Evolutionary conservation across 2,888 invertebrate genomes (phyloP).

Genomic region (Byasa hedistus): DNA sequence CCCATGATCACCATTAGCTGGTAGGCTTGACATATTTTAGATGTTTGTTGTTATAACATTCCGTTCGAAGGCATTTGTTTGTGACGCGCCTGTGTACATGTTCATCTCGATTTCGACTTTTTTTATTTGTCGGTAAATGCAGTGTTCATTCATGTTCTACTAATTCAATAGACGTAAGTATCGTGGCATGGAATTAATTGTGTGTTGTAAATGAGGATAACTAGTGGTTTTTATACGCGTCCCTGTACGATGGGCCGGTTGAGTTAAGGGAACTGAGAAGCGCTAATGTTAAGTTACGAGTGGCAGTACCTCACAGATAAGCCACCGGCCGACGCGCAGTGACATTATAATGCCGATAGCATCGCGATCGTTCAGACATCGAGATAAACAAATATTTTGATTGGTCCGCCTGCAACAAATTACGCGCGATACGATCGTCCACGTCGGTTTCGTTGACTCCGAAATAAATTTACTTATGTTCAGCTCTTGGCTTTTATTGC

Average conservation of each 20-base stretch:
- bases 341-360: conserved; percentile 60
- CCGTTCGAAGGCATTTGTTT: conserved; percentile 39
- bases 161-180: not conserved
- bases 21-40: conserved; percentile 56
- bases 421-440: conserved; percentile 56
- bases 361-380: conserved; percentile 50
- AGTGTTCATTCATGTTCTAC: conserved; percentile 11
- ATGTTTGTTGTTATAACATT: conserved; percentile 56
- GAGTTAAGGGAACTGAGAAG: conserved; percentile 30
- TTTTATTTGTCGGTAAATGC: conserved; percentile 6
- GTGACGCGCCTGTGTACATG: conserved; percentile 35
- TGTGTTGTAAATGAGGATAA: conserved; percentile 25
- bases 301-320: conserved; percentile 49
- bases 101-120: conserved; percentile 25
- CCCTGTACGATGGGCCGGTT: conserved; percentile 14
- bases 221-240: conserved; percentile 3
- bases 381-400: conserved; percentile 71
- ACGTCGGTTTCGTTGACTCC: conserved; percentile 31
- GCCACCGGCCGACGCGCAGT: conserved; percentile 51
- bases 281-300: conserved; percentile 34
- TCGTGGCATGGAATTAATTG: conserved; percentile 4
- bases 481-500: not conserved
- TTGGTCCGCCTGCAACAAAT: conserved; percentile 62
- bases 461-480: conserved; percentile 27
- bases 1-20: conserved; percentile 66